phyloP scores from a whole-genome alignment of 2,113 vertebrate genomes.

The Corythornis cristatus region DNA sequence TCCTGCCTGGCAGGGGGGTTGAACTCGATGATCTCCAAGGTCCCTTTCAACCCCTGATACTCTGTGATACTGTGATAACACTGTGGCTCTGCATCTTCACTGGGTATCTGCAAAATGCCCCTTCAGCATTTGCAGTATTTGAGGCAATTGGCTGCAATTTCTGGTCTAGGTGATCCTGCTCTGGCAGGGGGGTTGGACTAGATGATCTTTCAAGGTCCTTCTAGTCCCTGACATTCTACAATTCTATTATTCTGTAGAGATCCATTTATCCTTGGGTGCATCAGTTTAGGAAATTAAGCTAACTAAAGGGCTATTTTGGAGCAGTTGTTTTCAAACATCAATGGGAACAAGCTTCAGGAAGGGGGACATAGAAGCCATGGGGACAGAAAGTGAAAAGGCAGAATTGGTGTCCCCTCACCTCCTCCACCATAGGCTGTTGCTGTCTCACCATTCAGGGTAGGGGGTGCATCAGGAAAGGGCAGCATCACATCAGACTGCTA shows the following conservation, averaged over 20 bases:
- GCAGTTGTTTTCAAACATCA: neutral
- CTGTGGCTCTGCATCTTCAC: accelerated
- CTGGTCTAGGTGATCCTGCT: no score
- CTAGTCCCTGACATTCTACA: no score
- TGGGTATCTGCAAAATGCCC: neutral
- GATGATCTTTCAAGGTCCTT: no score
- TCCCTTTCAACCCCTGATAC: no score
- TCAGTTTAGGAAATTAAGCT: neutral
- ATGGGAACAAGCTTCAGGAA: neutral
- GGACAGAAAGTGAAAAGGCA: neutral
- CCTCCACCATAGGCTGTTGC: neutral
- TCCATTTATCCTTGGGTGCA: neutral
- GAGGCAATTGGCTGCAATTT: neutral
- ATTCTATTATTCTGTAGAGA: neutral
- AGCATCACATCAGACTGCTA: neutral
- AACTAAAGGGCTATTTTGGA: neutral
- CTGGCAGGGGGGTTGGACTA: no score
- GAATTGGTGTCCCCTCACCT: neutral
- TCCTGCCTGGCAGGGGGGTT: no score
- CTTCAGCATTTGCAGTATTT: neutral
- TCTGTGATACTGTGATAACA: no score
- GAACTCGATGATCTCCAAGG: no score
- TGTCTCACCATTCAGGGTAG: neutral
- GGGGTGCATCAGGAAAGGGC: neutral
- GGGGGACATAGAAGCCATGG: neutral